phyloP scores from a whole-genome alignment of 2,113 vertebrate genomes.

The Corvus cornix region DNA sequence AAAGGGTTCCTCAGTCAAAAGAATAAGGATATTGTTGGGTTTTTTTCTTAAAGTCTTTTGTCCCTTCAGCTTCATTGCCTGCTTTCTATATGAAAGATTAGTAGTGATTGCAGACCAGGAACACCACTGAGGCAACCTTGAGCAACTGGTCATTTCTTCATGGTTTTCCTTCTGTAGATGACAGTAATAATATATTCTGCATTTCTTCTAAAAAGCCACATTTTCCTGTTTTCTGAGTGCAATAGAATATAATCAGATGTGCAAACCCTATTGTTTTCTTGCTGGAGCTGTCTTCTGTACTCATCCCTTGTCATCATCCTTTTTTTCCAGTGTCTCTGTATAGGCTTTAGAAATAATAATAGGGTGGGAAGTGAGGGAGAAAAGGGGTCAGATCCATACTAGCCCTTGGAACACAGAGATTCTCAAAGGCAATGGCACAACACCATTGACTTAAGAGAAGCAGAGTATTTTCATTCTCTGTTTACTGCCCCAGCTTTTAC shows the following conservation, averaged over 20 bases:
- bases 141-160: not conserved
- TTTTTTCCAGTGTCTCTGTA: not conserved
- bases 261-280: not conserved
- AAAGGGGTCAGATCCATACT: not conserved
- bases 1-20: not conserved
- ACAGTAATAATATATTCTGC: not conserved
- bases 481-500: not conserved
- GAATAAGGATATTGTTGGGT: not conserved
- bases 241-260: not conserved
- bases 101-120: not conserved
- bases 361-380: not conserved
- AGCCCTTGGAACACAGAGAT: not conserved
- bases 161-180: not conserved
- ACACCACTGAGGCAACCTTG: not conserved
- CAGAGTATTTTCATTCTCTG: not conserved
- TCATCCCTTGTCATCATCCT: not conserved
- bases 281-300: not conserved
- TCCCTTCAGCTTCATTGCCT: not conserved
- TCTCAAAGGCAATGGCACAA: not conserved
- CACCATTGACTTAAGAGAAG: not conserved
- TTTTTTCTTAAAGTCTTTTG: not conserved
- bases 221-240: conserved; percentile 11
- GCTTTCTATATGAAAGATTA: not conserved
- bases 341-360: not conserved
- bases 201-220: not conserved